Evolutionary conservation across 2,797 vertebrate genomes (phyloP), one percentile per base, ranked within the genome.

Genomic region (Gallirallus australis): DNA sequence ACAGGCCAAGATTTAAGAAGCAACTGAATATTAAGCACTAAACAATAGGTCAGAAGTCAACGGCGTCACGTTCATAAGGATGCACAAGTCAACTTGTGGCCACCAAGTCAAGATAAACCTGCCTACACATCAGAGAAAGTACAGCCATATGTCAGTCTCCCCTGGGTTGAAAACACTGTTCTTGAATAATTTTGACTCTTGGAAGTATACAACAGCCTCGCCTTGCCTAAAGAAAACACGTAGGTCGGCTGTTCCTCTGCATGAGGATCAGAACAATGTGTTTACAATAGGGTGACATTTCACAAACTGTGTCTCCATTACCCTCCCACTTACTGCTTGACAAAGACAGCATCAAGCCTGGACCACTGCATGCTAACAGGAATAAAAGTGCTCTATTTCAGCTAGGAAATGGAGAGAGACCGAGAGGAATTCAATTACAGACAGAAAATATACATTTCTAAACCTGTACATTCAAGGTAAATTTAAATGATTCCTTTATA

Each of bases 251-350:
- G 68, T 64, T 80, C 61, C 64, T 40, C 60, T 71, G 53, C 6
- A 0, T 24, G 18, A 90, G 79, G 89, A 78, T 35, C 65, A 27
- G 79, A 61, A 81, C 57, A 31, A 50, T 33, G 82, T 83, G 92
- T 87, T 94, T 94, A 89, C 69, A 48, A 28, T 3, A 52, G 8
- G 37, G 53, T 93, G 89, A 83, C 82, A 93, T 93, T 96, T 90
- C 83, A 66, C 89, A 80, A 85, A 91, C 65, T 83, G 78, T 35
- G 48, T 68, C 87, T 95, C 84, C 69, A 13, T 33, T 39, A 75
- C 84, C 54, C 84, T 89, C 94, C 79, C 89, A 91, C 89, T 76
- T 69, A 20, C n/a, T 66, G 50, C 77, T 50, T 66, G 69, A 93
- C 53, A 82, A 68, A 92, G 48, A 52, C 71, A 63, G 72, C 72